Conservation (phyloP, 2,113 vertebrate genomes). For the Protobothrops flavoviridis region DNA sequence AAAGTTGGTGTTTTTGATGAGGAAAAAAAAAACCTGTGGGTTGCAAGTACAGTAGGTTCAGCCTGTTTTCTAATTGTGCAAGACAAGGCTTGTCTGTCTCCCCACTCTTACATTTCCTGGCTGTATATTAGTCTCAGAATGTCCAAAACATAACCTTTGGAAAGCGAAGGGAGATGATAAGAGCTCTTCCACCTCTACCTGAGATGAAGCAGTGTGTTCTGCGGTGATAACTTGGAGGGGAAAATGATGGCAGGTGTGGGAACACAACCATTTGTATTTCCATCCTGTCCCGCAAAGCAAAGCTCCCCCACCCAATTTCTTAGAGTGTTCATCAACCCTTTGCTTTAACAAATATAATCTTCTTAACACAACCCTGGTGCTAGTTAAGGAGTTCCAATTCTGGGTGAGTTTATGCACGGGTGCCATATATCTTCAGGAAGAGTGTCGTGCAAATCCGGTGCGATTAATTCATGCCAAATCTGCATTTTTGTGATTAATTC, state of each 20-base stretch:
- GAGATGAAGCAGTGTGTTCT: neutral
- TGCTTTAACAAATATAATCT: neutral
- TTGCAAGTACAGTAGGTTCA: neutral
- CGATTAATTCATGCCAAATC: neutral
- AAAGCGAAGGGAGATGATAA: neutral
- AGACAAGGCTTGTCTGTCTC: neutral
- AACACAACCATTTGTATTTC: neutral
- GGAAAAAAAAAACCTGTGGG: neutral
- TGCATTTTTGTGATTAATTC: constrained; percentile 1
- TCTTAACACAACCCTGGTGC: neutral
- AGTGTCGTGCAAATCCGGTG: neutral
- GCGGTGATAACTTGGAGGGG: neutral
- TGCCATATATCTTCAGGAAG: neutral
- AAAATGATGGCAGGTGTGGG: neutral
- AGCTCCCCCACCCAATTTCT: neutral
- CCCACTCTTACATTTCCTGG: neutral
- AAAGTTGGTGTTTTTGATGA: neutral
- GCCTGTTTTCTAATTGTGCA: neutral
- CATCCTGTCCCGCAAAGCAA: neutral
- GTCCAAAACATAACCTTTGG: neutral
- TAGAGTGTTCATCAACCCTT: neutral
- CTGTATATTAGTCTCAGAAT: neutral
- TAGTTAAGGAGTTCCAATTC: neutral
- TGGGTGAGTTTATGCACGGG: neutral
- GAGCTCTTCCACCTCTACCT: neutral